A percentile compares a stretch with the other conserved stretches of the same genome.
phyloP scores from a whole-genome alignment of 2,113 vertebrate genomes.

The Neodon shergylaensis region DNA sequence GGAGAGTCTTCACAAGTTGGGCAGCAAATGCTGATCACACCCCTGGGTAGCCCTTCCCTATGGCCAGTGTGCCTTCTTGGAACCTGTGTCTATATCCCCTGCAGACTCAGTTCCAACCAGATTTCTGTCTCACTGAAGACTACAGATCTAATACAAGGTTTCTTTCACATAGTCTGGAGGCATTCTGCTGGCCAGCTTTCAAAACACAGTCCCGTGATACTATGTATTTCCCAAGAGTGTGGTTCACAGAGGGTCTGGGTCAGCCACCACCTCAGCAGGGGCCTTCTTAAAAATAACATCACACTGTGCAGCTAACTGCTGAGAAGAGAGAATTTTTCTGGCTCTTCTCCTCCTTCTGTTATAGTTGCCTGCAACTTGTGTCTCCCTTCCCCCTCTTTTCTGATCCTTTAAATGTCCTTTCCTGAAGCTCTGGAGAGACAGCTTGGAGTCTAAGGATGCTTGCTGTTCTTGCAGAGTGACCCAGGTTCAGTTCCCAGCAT shows the following conservation, averaged over 20 bases:
- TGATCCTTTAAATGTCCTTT: neutral
- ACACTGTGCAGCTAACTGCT: too few species aligned
- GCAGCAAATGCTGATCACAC: neutral
- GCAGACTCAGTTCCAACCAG: neutral
- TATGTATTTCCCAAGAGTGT: neutral
- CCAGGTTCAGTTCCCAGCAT: neutral
- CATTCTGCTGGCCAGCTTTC: neutral
- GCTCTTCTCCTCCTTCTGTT: neutral
- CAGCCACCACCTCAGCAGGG: neutral
- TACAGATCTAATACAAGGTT: neutral
- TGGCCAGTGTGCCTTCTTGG: neutral
- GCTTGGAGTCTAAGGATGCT: neutral
- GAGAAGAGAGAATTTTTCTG: too few species aligned
- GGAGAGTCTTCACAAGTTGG: neutral
- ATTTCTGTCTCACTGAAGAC: neutral
- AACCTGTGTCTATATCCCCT: neutral
- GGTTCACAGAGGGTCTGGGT: neutral
- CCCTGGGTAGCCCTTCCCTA: too few species aligned
- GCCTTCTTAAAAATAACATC: neutral
- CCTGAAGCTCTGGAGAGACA: neutral
- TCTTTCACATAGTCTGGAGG: neutral
- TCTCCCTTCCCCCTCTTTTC: neutral
- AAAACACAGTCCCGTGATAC: too few species aligned
- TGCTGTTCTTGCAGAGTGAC: neutral
- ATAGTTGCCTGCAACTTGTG: too few species aligned